A percentile compares a stretch with the other conserved stretches of the same genome.
These are phyloP conservation scores for Caenorhabditis auriculariae DNA, from an alignment of 2,888 invertebrate genomes.

Conservation along the genomic window DNA sequence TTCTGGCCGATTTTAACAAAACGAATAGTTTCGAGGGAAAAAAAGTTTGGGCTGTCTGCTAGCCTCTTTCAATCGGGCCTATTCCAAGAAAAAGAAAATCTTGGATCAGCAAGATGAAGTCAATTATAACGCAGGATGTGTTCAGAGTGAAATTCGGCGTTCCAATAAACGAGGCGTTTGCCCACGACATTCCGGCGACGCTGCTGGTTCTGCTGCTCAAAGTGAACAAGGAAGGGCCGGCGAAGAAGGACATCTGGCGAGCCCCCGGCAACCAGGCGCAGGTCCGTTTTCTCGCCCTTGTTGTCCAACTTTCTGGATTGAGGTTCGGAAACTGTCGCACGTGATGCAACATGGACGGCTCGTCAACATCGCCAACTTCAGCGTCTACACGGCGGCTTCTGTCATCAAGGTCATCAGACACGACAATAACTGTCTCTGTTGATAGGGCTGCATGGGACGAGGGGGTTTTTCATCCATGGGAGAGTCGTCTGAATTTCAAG, in stretches of 20 bases:
- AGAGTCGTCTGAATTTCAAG: no score
- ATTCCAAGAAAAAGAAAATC: no score
- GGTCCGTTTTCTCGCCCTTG: slow-evolving; percentile 3
- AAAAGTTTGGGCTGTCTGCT: no score
- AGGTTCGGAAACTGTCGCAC: slow-evolving; percentile 62
- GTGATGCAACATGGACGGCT: slow-evolving; percentile 64
- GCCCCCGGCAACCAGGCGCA: slow-evolving; percentile 86
- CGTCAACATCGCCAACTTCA: slow-evolving; percentile 74
- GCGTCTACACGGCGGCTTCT: slow-evolving; percentile 95
- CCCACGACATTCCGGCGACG: slow-evolving; percentile 63
- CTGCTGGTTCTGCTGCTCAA: slow-evolving; percentile 74
- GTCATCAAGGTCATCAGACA: slow-evolving; percentile 89
- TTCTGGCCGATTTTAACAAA: no score
- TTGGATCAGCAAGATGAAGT: no score
- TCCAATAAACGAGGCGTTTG: slow-evolving; percentile 62
- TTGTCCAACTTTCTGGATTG: slow-evolving; percentile 9
- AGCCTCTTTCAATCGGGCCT: no score
- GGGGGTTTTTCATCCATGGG: no score
- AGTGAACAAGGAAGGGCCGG: slow-evolving; percentile 89
- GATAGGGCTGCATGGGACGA: no score
- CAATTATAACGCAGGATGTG: no score
- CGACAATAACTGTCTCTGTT: no score
- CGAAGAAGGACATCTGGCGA: slow-evolving; percentile 88
- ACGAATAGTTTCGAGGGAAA: no score
- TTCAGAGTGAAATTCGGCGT: slow-evolving; percentile 64